These are phyloP conservation scores for Echinometra lucunter DNA, from an alignment of 53 echinoderm and acorn worm genomes.

Conservation along the genomic window DNA sequence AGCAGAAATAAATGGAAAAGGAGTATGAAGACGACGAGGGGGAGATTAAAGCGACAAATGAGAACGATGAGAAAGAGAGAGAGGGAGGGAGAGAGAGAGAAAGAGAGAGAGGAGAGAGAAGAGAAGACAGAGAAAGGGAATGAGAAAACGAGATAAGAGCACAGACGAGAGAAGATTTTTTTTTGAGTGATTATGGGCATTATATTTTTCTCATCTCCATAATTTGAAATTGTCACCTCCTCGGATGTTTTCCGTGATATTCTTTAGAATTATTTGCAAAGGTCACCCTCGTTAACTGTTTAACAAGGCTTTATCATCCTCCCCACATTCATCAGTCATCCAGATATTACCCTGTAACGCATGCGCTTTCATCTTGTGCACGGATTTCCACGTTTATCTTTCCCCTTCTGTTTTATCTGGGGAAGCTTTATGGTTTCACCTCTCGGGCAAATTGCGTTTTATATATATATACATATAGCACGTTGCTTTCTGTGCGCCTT, in stretches of 20 bases:
- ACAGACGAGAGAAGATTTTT: not conserved
- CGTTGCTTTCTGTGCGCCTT: not conserved
- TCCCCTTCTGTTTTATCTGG: not conserved
- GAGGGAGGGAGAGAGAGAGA: not conserved
- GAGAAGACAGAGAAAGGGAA: not conserved
- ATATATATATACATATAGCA: not conserved
- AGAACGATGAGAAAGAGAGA: not conserved
- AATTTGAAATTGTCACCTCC: not conserved
- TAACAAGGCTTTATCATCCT: not conserved
- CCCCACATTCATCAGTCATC: not conserved
- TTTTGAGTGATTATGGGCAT: not conserved
- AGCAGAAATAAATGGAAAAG: not conserved
- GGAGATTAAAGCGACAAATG: not conserved
- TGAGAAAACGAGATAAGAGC: not conserved
- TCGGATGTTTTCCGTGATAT: not conserved
- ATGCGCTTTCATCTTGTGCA: not conserved
- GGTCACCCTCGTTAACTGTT: not conserved
- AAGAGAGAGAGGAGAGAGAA: not conserved
- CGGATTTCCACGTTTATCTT: not conserved
- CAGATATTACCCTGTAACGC: not conserved
- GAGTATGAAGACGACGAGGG: not conserved
- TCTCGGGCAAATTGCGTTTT: conserved; percentile 6
- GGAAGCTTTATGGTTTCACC: not conserved
- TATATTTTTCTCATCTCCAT: not conserved
- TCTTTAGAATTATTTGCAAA: not conserved